Conservation (phyloP, 2,797 vertebrate species). For the Sebastes goodei region DNA sequence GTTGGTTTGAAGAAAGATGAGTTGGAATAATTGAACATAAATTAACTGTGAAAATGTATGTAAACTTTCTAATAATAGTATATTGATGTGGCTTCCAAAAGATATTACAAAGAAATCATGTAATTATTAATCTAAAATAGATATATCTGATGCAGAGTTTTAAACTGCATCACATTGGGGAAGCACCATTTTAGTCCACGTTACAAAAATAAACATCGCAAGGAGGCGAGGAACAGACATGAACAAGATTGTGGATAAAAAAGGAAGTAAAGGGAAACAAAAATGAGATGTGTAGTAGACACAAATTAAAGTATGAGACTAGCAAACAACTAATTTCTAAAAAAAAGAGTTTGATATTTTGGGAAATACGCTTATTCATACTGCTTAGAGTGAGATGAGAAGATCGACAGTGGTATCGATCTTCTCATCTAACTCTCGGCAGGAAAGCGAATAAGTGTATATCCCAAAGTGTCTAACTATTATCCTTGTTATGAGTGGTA, state of each 20-base stretch:
- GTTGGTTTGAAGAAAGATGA: background rate
- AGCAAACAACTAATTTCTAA: background rate
- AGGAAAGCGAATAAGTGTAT: background rate
- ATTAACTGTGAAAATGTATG: background rate
- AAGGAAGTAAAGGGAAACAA: conserved; percentile 47
- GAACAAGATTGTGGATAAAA: conserved; percentile 48
- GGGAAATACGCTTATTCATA: background rate
- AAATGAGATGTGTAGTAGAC: conserved; percentile 50
- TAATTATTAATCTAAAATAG: background rate
- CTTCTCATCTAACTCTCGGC: background rate
- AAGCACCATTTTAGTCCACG: background rate
- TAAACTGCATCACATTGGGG: background rate
- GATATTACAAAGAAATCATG: background rate
- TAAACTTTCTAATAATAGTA: background rate
- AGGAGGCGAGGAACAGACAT: conserved; percentile 39
- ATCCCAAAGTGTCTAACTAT: too few species aligned
- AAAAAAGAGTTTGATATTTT: background rate
- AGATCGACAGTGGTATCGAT: background rate
- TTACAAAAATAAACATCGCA: conserved; percentile 15
- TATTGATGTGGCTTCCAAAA: background rate
- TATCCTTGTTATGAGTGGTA: too few species aligned
- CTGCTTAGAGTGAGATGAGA: background rate
- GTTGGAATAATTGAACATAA: background rate
- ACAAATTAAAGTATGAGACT: conserved; percentile 43
- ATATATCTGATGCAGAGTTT: conserved; percentile 9